These are phyloP conservation scores for Grammomys dolichurus DNA, from an alignment of 2,113 vertebrate genomes.

Conservation along the genomic window DNA sequence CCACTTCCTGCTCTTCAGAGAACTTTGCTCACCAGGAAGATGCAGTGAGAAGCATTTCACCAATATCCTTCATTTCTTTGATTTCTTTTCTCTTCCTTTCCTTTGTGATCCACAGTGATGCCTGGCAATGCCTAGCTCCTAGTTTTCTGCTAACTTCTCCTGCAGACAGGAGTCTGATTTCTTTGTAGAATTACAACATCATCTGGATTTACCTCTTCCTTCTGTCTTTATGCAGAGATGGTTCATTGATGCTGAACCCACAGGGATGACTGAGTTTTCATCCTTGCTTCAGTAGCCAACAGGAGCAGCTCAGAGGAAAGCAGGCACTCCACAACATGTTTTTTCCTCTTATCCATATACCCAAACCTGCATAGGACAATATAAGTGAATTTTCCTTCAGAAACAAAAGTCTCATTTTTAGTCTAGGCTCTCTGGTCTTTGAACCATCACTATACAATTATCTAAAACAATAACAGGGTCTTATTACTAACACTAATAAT, in stretches of 20 bases:
- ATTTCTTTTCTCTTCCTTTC: background rate
- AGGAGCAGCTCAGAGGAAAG: no score
- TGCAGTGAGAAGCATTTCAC: no score
- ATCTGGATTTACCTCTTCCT: background rate
- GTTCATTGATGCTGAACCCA: background rate
- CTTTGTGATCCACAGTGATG: background rate
- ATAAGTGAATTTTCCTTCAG: background rate
- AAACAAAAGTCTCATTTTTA: background rate
- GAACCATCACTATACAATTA: background rate
- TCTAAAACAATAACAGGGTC: background rate
- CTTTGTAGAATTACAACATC: background rate
- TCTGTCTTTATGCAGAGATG: background rate
- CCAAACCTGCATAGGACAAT: background rate
- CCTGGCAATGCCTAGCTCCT: background rate
- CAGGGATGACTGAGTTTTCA: background rate
- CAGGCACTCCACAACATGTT: background rate
- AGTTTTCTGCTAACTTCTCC: background rate
- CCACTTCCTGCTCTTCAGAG: no score
- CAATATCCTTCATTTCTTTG: rapidly evolving
- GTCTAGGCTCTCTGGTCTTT: background rate
- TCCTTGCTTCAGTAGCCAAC: background rate
- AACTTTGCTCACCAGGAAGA: background rate
- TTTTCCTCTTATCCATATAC: background rate
- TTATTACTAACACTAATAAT: background rate
- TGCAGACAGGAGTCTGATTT: background rate